Evolutionary conservation across 2,113 vertebrate species (phyloP).

Genomic region (Gorsachius goisagi): DNA sequence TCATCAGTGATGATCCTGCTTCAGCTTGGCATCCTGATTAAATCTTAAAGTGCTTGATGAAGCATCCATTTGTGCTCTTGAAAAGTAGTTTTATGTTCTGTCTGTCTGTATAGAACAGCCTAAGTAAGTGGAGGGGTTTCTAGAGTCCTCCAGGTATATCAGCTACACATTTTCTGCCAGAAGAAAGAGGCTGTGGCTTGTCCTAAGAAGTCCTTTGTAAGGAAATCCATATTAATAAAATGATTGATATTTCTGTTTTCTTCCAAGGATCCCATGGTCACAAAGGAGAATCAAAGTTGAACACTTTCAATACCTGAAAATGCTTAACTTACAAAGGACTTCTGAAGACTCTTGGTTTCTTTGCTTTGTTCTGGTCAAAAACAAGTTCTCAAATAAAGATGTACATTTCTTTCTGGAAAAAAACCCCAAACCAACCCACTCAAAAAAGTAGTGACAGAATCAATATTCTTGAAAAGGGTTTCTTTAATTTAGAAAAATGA

Average conservation of each 20-base stretch:
- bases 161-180: not conserved
- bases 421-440: too few relatives aligned
- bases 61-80: not conserved
- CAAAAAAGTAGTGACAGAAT: not conserved
- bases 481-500: not conserved
- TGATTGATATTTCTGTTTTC: not conserved
- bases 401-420: not conserved
- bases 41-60: not conserved
- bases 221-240: not conserved
- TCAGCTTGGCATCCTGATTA: slow-evolving; percentile 6
- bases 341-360: not conserved
- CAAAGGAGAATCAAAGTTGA: not conserved
- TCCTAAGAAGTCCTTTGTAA: not conserved
- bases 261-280: not conserved
- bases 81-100: not conserved
- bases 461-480: not conserved
- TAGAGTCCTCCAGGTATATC: not conserved
- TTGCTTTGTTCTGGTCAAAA: not conserved
- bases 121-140: not conserved
- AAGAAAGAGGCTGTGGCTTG: not conserved
- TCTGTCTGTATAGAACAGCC: not conserved
- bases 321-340: not conserved
- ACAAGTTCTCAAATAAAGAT: not conserved
- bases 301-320: not conserved
- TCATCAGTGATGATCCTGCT: not conserved